Evolutionary conservation across 2,888 invertebrate species (phyloP).

Genomic region (Drosophila paracracens): DNA sequence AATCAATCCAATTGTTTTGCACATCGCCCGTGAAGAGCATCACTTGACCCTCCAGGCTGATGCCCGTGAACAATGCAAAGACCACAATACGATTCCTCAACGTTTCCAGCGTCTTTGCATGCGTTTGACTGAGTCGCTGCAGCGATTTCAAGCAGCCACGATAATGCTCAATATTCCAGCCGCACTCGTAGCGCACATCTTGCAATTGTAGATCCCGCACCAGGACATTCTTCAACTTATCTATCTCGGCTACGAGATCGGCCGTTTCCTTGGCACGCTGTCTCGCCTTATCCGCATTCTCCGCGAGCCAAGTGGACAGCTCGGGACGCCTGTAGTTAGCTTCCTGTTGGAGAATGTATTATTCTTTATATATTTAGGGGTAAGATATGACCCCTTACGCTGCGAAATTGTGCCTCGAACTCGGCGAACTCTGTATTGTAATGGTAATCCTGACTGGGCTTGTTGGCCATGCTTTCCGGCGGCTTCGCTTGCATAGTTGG

Average conservation of each 20-base stretch:
- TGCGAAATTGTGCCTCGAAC: constrained; percentile 68
- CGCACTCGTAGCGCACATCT: constrained; percentile 91
- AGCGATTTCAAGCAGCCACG: constrained; percentile 95
- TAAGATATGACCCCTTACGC: constrained; percentile 40
- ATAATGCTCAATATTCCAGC: constrained; percentile 95
- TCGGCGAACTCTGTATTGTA: constrained; percentile 75
- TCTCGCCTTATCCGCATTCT: constrained; percentile 89
- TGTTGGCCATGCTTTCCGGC: constrained; percentile 48
- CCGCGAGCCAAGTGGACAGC: constrained; percentile 88
- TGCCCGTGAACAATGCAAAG: constrained; percentile 95
- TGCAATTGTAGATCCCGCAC: constrained; percentile 86
- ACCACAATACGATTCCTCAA: constrained; percentile 92
- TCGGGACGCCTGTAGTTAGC: constrained; percentile 62
- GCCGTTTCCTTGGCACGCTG: constrained; percentile 88
- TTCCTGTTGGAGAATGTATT: constrained; percentile 40
- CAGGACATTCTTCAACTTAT: constrained; percentile 83
- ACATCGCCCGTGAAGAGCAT: constrained; percentile 97
- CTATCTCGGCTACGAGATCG: constrained; percentile 91
- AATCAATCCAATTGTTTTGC: constrained; percentile 95
- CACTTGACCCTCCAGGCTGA: constrained; percentile 95
- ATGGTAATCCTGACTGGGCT: constrained; percentile 70
- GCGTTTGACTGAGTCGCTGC: constrained; percentile 90
- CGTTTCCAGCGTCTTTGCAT: constrained; percentile 89
- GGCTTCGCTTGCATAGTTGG: constrained; percentile 33
- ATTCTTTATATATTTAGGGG: background rate